phyloP scores from a whole-genome alignment of 2,797 vertebrate genomes.

The Mico argentatus region DNA sequence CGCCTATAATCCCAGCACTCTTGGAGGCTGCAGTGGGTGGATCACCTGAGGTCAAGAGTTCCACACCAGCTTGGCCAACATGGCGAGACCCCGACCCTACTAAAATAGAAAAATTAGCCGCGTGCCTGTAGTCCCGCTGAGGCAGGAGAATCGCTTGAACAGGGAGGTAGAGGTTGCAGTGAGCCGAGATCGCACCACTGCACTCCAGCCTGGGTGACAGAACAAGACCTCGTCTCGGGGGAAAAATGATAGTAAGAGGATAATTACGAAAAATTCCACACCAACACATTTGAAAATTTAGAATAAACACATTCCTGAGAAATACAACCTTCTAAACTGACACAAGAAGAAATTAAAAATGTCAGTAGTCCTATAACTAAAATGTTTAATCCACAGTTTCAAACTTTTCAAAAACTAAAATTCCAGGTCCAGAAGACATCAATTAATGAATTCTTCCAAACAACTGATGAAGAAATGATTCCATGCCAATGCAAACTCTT shows the following conservation, averaged over 20 bases:
- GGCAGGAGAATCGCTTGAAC: not conserved
- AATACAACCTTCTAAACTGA: not conserved
- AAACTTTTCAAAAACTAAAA: not conserved
- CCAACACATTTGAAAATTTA: not conserved
- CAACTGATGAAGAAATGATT: not conserved
- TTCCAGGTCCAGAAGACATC: not conserved
- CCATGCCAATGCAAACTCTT: not conserved
- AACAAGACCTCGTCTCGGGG: not conserved
- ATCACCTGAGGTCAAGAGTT: not conserved
- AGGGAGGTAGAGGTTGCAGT: not conserved
- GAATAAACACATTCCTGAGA: not conserved
- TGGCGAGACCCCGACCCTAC: not conserved
- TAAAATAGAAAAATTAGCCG: not conserved
- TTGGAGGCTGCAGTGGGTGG: not conserved
- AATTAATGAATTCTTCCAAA: not conserved
- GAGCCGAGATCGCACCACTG: not conserved
- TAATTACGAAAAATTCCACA: not conserved
- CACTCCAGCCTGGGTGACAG: not conserved
- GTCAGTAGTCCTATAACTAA: not conserved
- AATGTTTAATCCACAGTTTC: not conserved
- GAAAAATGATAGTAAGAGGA: not conserved
- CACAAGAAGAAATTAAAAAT: not conserved
- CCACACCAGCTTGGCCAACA: not conserved
- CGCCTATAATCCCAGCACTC: not conserved
- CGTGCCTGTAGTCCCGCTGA: not conserved